These are phyloP conservation scores for Mercenaria mercenaria DNA, from an alignment of 1,140 invertebrate species.

Conservation along the genomic window DNA sequence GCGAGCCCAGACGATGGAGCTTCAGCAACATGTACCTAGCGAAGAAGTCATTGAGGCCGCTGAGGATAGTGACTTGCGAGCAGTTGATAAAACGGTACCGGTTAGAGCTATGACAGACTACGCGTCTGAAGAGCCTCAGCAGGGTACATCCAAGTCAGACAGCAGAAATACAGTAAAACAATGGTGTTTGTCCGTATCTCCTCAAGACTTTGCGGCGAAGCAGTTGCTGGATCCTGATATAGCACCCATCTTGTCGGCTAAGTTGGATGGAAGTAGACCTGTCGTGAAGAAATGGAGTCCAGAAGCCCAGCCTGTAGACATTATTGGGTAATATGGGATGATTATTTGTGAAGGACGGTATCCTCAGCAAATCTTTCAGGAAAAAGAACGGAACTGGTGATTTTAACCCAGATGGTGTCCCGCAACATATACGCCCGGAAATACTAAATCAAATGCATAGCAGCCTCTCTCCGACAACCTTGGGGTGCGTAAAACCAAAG, in stretches of 20 bases:
- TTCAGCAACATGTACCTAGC: background rate
- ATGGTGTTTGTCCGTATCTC: background rate
- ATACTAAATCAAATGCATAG: conserved; percentile 19
- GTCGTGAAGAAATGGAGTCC: background rate
- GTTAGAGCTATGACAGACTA: background rate
- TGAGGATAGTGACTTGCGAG: too few species aligned
- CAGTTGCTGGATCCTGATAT: conserved; percentile 19
- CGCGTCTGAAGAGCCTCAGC: background rate
- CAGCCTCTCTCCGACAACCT: conserved; percentile 19
- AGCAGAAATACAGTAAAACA: background rate
- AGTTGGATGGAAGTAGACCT: background rate
- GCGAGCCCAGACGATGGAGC: background rate
- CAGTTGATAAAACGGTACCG: too few species aligned
- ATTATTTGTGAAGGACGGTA: background rate
- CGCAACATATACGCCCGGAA: background rate
- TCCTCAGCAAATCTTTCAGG: background rate
- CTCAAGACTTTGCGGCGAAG: background rate
- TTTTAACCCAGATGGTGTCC: background rate
- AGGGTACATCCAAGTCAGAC: background rate
- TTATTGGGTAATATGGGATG: conserved; percentile 40
- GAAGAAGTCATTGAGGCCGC: background rate
- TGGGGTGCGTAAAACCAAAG: conserved; percentile 39
- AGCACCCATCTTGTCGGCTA: background rate
- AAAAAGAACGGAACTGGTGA: background rate
- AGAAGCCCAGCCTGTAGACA: conserved; percentile 15